A percentile compares a stretch with the other conserved stretches of the same genome.
These are phyloP conservation scores for Synanceia verrucosa DNA, from an alignment of 2,797 vertebrate genomes.

Conservation along the genomic window DNA sequence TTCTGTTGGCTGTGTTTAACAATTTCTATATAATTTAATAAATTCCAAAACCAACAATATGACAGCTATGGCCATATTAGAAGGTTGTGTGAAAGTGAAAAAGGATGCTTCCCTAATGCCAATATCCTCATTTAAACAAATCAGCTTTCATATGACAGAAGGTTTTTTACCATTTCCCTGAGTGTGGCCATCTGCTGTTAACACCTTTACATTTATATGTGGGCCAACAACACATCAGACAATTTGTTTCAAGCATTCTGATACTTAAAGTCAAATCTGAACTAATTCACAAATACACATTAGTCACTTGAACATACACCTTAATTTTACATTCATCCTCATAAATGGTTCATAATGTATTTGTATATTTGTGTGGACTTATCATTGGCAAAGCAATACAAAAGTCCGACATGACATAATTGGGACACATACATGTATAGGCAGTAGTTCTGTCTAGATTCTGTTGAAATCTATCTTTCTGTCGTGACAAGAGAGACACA, in stretches of 20 bases:
- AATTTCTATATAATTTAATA: too few relatives aligned
- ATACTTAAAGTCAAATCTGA: background rate
- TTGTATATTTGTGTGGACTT: background rate
- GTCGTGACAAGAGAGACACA: conserved; percentile 39
- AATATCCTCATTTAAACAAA: background rate
- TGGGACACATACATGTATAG: background rate
- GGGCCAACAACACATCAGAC: background rate
- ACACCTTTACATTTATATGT: background rate
- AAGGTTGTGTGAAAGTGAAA: too few relatives aligned
- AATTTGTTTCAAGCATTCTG: background rate
- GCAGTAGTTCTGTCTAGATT: conserved; percentile 20
- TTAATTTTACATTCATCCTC: background rate
- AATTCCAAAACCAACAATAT: too few relatives aligned
- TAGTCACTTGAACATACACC: too few relatives aligned
- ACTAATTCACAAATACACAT: too few relatives aligned
- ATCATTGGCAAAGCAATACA: background rate
- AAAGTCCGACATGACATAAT: background rate
- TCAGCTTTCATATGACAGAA: too few relatives aligned
- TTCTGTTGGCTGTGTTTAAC: too few relatives aligned
- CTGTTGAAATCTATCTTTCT: conserved; percentile 21
- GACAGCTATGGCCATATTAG: too few relatives aligned
- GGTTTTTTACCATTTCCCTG: too few relatives aligned
- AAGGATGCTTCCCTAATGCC: too few relatives aligned
- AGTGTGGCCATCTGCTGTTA: too few relatives aligned
- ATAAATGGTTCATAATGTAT: background rate